Evolutionary conservation across 2,888 invertebrate genomes (phyloP).

Genomic region (Mechanitis mazaeus): DNA sequence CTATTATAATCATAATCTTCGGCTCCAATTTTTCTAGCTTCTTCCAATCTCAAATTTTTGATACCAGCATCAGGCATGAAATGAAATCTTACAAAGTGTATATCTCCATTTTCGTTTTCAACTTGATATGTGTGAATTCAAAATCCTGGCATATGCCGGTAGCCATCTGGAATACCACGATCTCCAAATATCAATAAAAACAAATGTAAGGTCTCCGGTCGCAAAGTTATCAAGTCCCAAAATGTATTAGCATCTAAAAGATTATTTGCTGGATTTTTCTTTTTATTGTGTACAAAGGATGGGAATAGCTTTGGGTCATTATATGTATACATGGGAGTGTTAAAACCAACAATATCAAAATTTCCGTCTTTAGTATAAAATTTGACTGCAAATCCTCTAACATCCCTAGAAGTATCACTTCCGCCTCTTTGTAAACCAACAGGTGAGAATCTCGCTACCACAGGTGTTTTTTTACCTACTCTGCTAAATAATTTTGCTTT

Average conservation of each 20-base stretch:
- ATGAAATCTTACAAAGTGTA: conserved; percentile 90
- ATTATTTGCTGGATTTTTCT: conserved; percentile 91
- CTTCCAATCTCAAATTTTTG: conserved; percentile 80
- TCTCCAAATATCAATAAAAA: conserved; percentile 88
- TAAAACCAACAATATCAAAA: conserved; percentile 93
- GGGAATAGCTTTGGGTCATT: conserved; percentile 92
- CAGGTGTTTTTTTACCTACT: conserved; percentile 85
- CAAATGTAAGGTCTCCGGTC: conserved; percentile 91
- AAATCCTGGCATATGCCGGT: conserved; percentile 93
- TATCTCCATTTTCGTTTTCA: conserved; percentile 81
- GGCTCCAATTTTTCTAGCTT: conserved; percentile 80
- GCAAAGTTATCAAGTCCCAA: conserved; percentile 92
- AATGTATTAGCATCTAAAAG: conserved; percentile 91
- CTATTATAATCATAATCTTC: conserved; percentile 90
- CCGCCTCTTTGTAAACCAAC: conserved; percentile 90
- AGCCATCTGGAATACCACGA: conserved; percentile 92
- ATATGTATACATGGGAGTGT: conserved; percentile 92
- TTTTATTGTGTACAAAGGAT: conserved; percentile 93
- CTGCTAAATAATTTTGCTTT: conserved; percentile 84
- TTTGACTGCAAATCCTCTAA: conserved; percentile 92
- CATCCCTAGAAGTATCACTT: conserved; percentile 90
- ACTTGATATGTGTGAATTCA: conserved; percentile 93
- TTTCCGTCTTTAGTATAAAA: conserved; percentile 93
- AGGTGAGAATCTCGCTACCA: conserved; percentile 86
- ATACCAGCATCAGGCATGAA: conserved; percentile 91